A percentile compares a stretch with the other conserved stretches of the same genome.
phyloP scores from a whole-genome alignment of 2,113 vertebrate genomes.

The Sylvilagus bachmani region DNA sequence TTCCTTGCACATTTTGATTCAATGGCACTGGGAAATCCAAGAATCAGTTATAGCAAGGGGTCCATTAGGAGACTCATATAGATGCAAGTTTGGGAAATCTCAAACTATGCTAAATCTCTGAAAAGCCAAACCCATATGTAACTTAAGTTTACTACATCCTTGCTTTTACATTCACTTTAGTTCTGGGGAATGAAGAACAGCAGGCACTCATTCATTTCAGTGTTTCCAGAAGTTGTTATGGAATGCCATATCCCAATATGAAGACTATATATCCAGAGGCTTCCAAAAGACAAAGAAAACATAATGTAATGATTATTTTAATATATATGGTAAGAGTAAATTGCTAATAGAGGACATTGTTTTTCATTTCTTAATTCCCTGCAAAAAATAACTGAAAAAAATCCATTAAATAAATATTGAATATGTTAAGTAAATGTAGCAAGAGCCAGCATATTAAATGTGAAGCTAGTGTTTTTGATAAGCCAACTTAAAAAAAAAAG shows the following conservation, averaged over 20 bases:
- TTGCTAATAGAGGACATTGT: background rate
- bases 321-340: background rate
- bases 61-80: background rate
- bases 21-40: background rate
- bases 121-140: background rate
- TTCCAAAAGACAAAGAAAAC: constrained; percentile 54
- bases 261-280: background rate
- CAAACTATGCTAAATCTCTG: background rate
- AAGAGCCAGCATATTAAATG: background rate
- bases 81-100: background rate
- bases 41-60: background rate
- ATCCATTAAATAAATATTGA: background rate
- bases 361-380: constrained; percentile 8
- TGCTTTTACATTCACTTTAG: background rate
- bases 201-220: background rate
- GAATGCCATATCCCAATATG: background rate
- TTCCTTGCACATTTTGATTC: background rate
- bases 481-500: background rate
- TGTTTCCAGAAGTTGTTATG: background rate
- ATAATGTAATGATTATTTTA: background rate
- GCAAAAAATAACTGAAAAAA: constrained; percentile 45
- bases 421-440: background rate
- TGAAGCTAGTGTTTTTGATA: constrained; percentile 7
- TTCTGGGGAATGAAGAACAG: background rate
- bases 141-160: background rate